phyloP scores from a whole-genome alignment of 1,140 invertebrate species.

The Microplitis demolitor region DNA sequence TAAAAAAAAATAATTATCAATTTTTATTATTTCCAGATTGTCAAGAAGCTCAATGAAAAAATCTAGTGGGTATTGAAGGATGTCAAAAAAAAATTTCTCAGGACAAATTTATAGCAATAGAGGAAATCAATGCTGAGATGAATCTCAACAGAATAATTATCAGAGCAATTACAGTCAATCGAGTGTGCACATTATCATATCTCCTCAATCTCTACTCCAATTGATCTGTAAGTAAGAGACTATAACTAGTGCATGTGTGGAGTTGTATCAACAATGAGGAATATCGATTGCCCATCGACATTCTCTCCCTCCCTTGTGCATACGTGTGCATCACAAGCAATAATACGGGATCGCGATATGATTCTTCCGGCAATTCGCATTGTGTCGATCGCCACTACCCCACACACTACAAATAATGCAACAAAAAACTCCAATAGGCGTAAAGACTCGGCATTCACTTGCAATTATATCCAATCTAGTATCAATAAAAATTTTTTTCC shows the following conservation, averaged over 20 bases:
- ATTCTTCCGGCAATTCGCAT: not conserved
- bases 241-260: not conserved
- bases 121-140: not conserved
- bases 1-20: too few relatives aligned
- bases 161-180: conserved; percentile 5
- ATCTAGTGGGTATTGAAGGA: not conserved
- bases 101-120: not conserved
- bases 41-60: not conserved
- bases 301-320: not conserved
- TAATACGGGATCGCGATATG: not conserved
- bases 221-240: not conserved
- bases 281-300: not conserved
- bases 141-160: not conserved
- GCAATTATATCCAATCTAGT: not conserved
- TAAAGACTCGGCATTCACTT: not conserved
- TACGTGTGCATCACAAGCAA: too few relatives aligned
- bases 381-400: not conserved
- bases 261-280: conserved; percentile 6
- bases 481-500: not conserved
- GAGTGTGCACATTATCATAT: not conserved
- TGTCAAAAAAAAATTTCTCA: not conserved
- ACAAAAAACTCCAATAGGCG: not conserved
- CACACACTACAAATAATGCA: not conserved
- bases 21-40: too few relatives aligned
- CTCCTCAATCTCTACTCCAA: not conserved